A percentile compares a stretch with the other conserved stretches of the same genome.
phyloP scores from a whole-genome alignment of 2,797 vertebrate species.

The Aythya fuligula region DNA sequence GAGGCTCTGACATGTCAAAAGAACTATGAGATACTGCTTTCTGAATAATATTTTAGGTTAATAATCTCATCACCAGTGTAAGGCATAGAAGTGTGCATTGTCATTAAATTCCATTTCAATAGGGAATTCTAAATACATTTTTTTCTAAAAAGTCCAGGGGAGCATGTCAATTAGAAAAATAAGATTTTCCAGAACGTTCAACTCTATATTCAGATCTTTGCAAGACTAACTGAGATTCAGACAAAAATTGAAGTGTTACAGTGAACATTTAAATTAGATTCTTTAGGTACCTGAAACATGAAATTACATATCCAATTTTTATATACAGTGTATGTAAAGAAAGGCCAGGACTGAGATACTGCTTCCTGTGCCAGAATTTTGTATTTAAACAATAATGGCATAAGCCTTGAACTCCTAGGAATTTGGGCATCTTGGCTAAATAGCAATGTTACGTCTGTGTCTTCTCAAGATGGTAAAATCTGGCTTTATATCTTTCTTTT shows the following conservation, averaged over 20 bases:
- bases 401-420: neutral
- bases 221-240: neutral
- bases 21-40: conserved; percentile 17
- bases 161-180: neutral
- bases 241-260: neutral
- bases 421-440: neutral
- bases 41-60: conserved; percentile 51
- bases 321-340: neutral
- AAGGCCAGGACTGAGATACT: neutral
- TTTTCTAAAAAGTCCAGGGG: neutral
- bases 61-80: conserved; percentile 27
- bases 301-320: neutral
- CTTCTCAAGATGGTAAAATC: neutral
- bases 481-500: neutral
- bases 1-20: neutral
- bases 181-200: neutral
- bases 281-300: conserved; percentile 7
- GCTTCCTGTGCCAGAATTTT: no score
- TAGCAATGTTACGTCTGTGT: neutral
- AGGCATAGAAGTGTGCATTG: neutral
- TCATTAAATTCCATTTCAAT: conserved; percentile 36
- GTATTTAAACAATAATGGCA: neutral
- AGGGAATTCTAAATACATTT: neutral
- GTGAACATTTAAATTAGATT: conserved; percentile 2
- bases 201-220: neutral